These are phyloP conservation scores for Pterocles burchelli DNA, from an alignment of 2,113 vertebrate species.

Conservation along the genomic window DNA sequence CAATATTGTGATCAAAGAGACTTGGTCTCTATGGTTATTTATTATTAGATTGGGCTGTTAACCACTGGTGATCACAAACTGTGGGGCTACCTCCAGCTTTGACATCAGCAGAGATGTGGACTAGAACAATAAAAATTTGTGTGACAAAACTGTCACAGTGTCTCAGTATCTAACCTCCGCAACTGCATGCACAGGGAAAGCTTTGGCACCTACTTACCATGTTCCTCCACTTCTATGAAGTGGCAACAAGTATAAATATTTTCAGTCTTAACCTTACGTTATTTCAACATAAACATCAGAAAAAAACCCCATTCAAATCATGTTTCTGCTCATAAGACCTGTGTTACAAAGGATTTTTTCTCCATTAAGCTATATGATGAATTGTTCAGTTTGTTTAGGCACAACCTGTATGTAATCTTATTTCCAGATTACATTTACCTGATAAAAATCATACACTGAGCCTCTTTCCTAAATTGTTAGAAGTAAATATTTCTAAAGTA, in stretches of 20 bases:
- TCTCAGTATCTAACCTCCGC: not conserved
- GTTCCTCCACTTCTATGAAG: not conserved
- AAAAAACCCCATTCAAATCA: not conserved
- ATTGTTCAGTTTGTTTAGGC: not conserved
- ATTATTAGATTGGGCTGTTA: not conserved
- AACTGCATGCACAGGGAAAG: accelerated
- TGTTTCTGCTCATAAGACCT: not conserved
- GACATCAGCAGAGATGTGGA: not conserved
- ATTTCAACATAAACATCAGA: not conserved
- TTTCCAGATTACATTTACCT: not conserved
- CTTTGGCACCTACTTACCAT: not conserved
- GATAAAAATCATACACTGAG: not conserved
- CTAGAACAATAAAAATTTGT: not conserved
- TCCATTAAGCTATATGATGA: not conserved
- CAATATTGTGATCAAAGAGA: not conserved
- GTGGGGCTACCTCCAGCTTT: not conserved
- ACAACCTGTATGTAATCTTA: not conserved
- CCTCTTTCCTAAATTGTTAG: not conserved
- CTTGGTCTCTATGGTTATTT: accelerated
- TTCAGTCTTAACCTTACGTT: not conserved
- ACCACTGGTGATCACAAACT: not conserved
- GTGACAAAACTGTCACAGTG: not conserved
- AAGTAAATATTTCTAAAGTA: not conserved
- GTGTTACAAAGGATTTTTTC: not conserved
- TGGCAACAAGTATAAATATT: not conserved